Base-by-base conservation (phyloP, 2,113 vertebrate species). In the Indri indri region DNA sequence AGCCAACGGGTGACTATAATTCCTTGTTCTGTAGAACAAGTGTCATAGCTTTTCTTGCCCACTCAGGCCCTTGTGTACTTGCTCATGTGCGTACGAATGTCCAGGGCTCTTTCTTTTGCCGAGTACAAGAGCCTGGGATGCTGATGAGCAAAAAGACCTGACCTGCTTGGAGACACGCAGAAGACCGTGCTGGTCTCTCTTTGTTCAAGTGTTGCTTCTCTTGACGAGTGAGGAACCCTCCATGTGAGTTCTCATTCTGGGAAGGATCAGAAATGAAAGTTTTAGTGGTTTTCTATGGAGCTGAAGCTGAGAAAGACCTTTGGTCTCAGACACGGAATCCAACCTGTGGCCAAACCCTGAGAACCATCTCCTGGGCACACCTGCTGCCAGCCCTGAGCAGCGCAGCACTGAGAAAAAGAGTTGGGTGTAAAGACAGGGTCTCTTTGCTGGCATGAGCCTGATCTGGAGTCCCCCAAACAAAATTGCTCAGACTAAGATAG, bases 11-110 rank as follows among this genome's bases (percentile, higher is more conserved):
- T 65, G 2, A n/a, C n/a, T 30, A 50, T 14, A 5, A 17, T 32
- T 0, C 13, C 37, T 90, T 10, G 37, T 54, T 32, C n/a, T 4
- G 9, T 8, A 8, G 42, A 34, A 16, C 12, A 10, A 30, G 57
- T 0, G 3, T 59, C 42, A 18, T 30, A 27, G 42, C 61, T 80
- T 45, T 6, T 11, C 77, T 42, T 1, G 2, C 20, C 12, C 10
- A 1, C 22, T 7, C 5, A 3, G 57, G 32, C 16, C 42, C 2
- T 23, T 37, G 10, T 32, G 54, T 6, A 3, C 22, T 52, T 1
- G 34, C 47, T 42, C 12, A 7, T 23, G 45, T 17, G 8, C 3
- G 0, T 1, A 2, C 4, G 70, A 0, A 1, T 0, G 14, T n/a
- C 23, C 23, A 2, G 16, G 6, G 2, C 14, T 23, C 30, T 32